Evolutionary conservation across 2,888 invertebrate genomes (phyloP).

Genomic region (Invenusta paracnida): DNA sequence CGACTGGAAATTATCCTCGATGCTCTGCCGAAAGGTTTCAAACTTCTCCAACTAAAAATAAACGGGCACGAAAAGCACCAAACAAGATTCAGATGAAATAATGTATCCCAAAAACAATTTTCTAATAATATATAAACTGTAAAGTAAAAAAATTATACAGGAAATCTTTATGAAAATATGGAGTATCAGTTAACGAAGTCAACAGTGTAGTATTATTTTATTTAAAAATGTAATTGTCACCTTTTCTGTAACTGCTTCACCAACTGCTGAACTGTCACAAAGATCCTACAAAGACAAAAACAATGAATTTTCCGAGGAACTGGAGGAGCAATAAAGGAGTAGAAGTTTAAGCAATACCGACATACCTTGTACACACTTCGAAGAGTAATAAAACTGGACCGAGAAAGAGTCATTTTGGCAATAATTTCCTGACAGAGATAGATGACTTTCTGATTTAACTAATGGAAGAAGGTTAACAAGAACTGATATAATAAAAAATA

Average conservation of each 20-base stretch:
- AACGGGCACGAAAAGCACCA: no score
- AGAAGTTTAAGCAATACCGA: no score
- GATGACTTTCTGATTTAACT: neutral
- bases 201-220: neutral
- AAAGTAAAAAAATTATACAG: no score
- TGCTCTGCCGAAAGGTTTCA: neutral
- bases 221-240: neutral
- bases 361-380: neutral
- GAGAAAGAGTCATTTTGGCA: neutral
- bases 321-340: no score
- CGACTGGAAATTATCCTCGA: neutral
- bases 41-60: constrained; percentile 1
- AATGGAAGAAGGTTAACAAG: no score
- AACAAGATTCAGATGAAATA: no score
- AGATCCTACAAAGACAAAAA: neutral
- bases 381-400: constrained; percentile 3
- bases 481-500: no score
- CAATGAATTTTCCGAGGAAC: neutral
- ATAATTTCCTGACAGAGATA: neutral
- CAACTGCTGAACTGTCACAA: neutral
- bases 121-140: no score
- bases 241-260: neutral
- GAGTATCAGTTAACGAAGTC: no score
- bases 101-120: no score
- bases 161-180: no score